phyloP scores from a whole-genome alignment of 2,888 invertebrate genomes.

The Cheilosia vulpina region DNA sequence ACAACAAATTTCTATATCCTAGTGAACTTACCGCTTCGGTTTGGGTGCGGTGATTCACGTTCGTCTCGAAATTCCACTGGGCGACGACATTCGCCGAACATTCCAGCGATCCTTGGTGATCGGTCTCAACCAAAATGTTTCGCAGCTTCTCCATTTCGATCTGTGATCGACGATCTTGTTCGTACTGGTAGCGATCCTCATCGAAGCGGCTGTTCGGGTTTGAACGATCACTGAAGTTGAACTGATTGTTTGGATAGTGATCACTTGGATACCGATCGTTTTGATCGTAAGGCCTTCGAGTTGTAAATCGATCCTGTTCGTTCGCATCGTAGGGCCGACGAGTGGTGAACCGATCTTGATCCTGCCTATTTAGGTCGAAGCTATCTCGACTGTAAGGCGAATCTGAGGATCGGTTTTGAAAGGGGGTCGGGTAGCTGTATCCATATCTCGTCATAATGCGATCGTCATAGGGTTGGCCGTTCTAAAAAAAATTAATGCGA shows the following conservation, averaged over 20 bases:
- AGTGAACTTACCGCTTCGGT: slow-evolving; percentile 90
- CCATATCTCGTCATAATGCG: slow-evolving; percentile 77
- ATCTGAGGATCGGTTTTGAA: slow-evolving; percentile 78
- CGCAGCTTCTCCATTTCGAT: slow-evolving; percentile 82
- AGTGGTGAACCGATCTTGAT: slow-evolving; percentile 64
- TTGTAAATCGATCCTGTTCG: slow-evolving; percentile 71
- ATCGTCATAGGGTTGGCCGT: slow-evolving; percentile 81
- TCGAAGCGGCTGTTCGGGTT: slow-evolving; percentile 79
- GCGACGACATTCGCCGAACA: slow-evolving; percentile 94
- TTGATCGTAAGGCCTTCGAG: slow-evolving; percentile 71
- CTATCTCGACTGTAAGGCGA: slow-evolving; percentile 79
- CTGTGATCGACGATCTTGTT: slow-evolving; percentile 81
- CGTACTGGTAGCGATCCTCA: slow-evolving; percentile 84
- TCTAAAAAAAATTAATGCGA: slow-evolving; percentile 76
- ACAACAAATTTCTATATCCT: slow-evolving; percentile 35
- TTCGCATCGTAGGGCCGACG: slow-evolving; percentile 33
- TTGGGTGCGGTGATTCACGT: slow-evolving; percentile 92
- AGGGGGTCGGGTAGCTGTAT: slow-evolving; percentile 36
- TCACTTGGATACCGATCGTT: slow-evolving; percentile 63
- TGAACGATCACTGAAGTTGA: slow-evolving; percentile 79
- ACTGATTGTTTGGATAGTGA: slow-evolving; percentile 58
- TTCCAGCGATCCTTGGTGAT: slow-evolving; percentile 90
- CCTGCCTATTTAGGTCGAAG: slow-evolving; percentile 32
- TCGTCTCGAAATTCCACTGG: slow-evolving; percentile 95
- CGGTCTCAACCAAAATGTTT: slow-evolving; percentile 88